Evolutionary conservation across 2,113 vertebrate species (phyloP), one percentile per base, ranked within the genome.

Genomic region (Nipponia nippon): DNA sequence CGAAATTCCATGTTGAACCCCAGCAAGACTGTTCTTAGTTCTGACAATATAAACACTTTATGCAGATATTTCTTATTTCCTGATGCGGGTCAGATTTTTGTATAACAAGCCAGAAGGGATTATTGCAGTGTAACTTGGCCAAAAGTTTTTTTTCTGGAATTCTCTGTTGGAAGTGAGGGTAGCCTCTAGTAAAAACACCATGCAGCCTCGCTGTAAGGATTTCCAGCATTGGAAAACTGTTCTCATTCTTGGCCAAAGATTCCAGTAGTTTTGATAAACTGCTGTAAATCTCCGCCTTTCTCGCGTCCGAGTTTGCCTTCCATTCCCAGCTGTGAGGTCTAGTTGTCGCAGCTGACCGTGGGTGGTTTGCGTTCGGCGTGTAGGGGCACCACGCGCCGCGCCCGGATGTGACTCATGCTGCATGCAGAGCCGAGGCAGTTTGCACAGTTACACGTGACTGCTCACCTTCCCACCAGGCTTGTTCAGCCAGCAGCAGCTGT

Each of bases 121-220:
- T 89, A 38, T 63, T 91, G 29, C 40, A 65, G 30, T 47, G 25
- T 69, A 49, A 76, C 19, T n/a, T 30, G 10, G 23, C 16, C 55
- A 59, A 42, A 82, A 11, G 7, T 7, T 70, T 42, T 40, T n/a
- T 66, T 91, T 62, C 25, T 67, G 38, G 32, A 70, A 13, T 72
- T 83, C 40, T 42, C 7, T 49, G 4, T 16, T 3, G 3, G 32
- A 82, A 91, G 66, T 53, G 0, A 30, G 13, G 9, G 25, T 77
- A 67, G 44, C 22, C 46, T 82, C 5, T 42, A 46, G 19, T 69
- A 2, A 62, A 73, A 95, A 20, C 32, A 49, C 8, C 18, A 1
- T 0, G 0, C 59, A 32, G 17, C 22, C 40, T 70, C 0, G 0
- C 32, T 42, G 13, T 44, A 30, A 49, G 59, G 29, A 82, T 89